Base-by-base conservation (phyloP, 92 coral and sea anemone genomes). In the Zoanthus gigantus region DNA sequence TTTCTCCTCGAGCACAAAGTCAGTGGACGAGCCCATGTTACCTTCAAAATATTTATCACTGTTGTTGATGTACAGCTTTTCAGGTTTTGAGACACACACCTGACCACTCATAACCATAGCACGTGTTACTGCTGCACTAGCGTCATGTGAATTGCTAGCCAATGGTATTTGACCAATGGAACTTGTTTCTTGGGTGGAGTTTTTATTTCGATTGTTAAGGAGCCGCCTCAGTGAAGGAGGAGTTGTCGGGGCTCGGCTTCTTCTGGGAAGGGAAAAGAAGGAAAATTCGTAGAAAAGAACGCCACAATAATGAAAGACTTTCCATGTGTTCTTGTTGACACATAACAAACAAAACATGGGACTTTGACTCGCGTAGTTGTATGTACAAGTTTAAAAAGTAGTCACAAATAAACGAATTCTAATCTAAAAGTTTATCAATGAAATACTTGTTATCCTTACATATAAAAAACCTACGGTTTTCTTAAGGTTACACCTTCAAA, bases 171-270 rank as follows among this genome's bases (percentile, higher is more conserved):
- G 46, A 52, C 57, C 85, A 29, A 7, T 29, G 0, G 65, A 6
- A 1, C 28, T 67, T 17, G 52, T n/a, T 44, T 31, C 48, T 18
- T 78, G 48, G 61, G 48, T 57, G 9, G 68, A 13, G 63, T 46
- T 68, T 67, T 32, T 81, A 6, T 28, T 65, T 5, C 75, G 75
- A 23, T 81, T 61, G 61, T 83, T 86, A 32, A 61, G 87, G 56
- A 86, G 71, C 57, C 98, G 83, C 12, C 91, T 88, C 30, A 89
- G 85, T 15, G 87, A 86, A 11, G 98, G 98, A 23, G 98, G 96
- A 12, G 93, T 86, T n/a, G 91, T 78, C 32, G 86, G 87, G 46
- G 72, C 86, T 16, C 85, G 88, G 29, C 88, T 80, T 74, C 94
- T 75, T 48, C 92, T 85, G 30, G 42, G 18, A 4, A n/a, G 37